phyloP scores from a whole-genome alignment of 2,888 invertebrate species.

The Nemotelus nigrinus region DNA sequence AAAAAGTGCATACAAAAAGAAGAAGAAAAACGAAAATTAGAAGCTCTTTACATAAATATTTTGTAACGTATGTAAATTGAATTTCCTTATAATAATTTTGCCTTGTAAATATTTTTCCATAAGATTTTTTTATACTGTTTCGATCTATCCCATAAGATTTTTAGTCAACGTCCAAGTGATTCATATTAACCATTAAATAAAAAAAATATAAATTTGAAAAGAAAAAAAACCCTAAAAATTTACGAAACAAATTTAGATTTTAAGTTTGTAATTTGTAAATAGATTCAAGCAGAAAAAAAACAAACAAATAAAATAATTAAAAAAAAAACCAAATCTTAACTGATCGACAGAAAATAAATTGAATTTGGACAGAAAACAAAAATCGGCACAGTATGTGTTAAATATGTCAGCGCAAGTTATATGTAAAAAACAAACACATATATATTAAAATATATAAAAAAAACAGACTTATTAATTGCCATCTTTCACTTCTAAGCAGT shows the following conservation, averaged over 20 bases:
- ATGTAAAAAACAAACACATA: background rate
- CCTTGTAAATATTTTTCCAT: constrained; percentile 33
- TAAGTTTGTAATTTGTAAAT: background rate
- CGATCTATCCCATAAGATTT: constrained; percentile 6
- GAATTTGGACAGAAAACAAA: constrained; percentile 28
- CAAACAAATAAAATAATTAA: constrained; percentile 11
- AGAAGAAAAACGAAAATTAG: constrained; percentile 10
- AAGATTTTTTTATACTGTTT: constrained; percentile 13
- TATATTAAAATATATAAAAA: background rate
- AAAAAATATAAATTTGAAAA: constrained; percentile 11
- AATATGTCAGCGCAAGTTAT: constrained; percentile 26
- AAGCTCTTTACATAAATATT: background rate
- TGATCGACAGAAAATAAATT: background rate
- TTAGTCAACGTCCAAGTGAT: constrained; percentile 28
- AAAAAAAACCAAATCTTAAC: background rate
- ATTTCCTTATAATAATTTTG: background rate
- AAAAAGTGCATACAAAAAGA: constrained; percentile 15
- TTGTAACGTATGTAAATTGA: too few relatives aligned
- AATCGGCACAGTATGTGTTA: background rate
- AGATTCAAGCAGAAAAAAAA: background rate
- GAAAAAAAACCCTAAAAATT: background rate
- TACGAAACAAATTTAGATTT: too few relatives aligned
- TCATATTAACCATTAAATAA: background rate
- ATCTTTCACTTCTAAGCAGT: constrained; percentile 32
- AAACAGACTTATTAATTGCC: constrained; percentile 27